Evolutionary conservation across 2,113 vertebrate genomes (phyloP).

Genomic region (Ibidorhyncha struthersii): DNA sequence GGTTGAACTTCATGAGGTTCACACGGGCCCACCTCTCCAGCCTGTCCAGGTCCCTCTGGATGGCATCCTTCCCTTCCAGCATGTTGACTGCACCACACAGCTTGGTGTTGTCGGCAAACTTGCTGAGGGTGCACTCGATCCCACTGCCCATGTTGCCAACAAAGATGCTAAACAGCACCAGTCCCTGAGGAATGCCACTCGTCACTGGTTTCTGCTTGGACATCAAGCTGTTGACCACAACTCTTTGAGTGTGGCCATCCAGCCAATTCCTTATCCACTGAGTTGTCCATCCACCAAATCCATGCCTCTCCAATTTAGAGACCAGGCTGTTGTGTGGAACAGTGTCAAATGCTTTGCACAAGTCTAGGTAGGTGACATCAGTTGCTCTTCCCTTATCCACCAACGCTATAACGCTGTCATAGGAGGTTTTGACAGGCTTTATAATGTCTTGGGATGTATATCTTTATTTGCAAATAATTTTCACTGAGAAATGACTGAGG

Average conservation of each 20-base stretch:
- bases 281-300: neutral
- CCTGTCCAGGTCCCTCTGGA: neutral
- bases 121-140: neutral
- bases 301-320: neutral
- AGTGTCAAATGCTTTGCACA: neutral
- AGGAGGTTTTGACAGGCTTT: neutral
- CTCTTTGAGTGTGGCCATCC: neutral
- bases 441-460: neutral
- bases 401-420: neutral
- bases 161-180: neutral
- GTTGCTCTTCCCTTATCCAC: neutral
- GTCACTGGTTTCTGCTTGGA: neutral
- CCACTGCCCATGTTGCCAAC: neutral
- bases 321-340: neutral
- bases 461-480: neutral
- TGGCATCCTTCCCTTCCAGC: neutral
- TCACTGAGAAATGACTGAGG: neutral
- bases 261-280: neutral
- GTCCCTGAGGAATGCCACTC: neutral
- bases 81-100: neutral
- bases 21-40: neutral
- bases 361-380: neutral
- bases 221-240: neutral
- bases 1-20: neutral
- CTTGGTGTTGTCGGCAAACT: neutral